Conservation (phyloP, 2,797 vertebrate genomes). For the Microctenopoma steveboyesi region DNA sequence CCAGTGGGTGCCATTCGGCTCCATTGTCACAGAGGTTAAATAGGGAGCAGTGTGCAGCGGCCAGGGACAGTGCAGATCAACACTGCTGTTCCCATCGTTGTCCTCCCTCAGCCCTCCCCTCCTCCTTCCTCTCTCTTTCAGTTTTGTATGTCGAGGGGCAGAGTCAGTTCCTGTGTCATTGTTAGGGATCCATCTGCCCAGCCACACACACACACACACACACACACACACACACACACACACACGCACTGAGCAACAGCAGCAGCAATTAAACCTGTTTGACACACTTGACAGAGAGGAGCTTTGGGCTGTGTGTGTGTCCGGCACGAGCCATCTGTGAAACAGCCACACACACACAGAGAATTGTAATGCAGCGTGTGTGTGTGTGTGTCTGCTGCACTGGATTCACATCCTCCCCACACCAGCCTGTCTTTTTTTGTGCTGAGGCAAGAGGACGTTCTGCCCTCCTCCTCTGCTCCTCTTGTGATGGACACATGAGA, state of each 20-base stretch:
- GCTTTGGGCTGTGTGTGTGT: constrained; percentile 66
- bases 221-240: constrained; percentile 31
- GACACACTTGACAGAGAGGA: constrained; percentile 80
- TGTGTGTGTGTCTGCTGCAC: constrained; percentile 33
- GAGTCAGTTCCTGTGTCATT: constrained; percentile 77
- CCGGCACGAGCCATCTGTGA: constrained; percentile 80
- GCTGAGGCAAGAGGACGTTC: constrained; percentile 7
- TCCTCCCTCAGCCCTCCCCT: constrained; percentile 22
- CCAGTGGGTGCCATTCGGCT: constrained; percentile 48
- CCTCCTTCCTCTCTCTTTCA: constrained; percentile 42
- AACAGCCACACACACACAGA: constrained; percentile 26
- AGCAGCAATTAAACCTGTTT: constrained; percentile 79
- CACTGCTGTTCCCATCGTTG: constrained; percentile 42
- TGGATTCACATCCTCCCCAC: constrained; percentile 43
- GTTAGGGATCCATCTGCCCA: constrained; percentile 68
- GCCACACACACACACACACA: constrained; percentile 22
- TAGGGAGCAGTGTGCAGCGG: constrained; percentile 33
- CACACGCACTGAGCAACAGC: constrained; percentile 25
- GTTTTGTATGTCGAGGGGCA: constrained; percentile 52
- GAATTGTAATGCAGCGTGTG: constrained; percentile 11
- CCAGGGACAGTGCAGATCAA: constrained; percentile 48
- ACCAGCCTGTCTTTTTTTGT: neutral
- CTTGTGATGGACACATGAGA: constrained; percentile 62
- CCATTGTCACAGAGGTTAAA: constrained; percentile 57
- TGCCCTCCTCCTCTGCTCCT: constrained; percentile 16